These are phyloP conservation scores for Tylochromis polylepis DNA, from an alignment of 2,113 vertebrate genomes.

Conservation along the genomic window DNA sequence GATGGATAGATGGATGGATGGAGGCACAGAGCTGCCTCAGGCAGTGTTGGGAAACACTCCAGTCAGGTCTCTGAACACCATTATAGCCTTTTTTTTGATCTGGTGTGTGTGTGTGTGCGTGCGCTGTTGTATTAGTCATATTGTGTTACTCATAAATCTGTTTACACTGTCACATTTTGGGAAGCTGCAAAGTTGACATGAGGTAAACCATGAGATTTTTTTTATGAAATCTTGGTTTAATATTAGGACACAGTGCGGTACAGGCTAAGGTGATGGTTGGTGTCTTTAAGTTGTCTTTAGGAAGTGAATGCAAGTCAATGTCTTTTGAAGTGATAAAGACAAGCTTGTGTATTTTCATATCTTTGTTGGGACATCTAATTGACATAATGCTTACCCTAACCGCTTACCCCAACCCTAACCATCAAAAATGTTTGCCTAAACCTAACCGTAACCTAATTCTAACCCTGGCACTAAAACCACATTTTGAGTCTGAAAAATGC, in stretches of 20 bases:
- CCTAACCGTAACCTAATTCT: too few species aligned
- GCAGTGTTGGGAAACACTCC: slow-evolving; percentile 25
- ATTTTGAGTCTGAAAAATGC: too few species aligned
- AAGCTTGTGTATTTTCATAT: background rate
- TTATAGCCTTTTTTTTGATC: slow-evolving; percentile 25
- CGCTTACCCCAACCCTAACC: too few species aligned
- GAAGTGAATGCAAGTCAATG: background rate
- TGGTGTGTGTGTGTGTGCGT: background rate
- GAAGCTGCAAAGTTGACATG: background rate
- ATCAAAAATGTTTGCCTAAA: too few species aligned
- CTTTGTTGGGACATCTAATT: background rate
- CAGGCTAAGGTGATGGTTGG: background rate
- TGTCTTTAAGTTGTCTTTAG: background rate
- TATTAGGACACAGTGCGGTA: background rate
- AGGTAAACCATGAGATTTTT: background rate
- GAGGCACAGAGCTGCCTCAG: slow-evolving; percentile 22
- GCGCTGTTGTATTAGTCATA: background rate
- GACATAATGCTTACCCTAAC: too few species aligned
- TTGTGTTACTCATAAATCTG: background rate
- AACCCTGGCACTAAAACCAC: too few species aligned
- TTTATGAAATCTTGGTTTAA: background rate
- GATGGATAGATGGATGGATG: background rate
- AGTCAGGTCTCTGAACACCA: slow-evolving; percentile 41
- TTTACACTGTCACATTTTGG: background rate
- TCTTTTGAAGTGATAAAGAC: background rate